Conservation (phyloP, 2,888 invertebrate species). For the Pammene aurita region DNA sequence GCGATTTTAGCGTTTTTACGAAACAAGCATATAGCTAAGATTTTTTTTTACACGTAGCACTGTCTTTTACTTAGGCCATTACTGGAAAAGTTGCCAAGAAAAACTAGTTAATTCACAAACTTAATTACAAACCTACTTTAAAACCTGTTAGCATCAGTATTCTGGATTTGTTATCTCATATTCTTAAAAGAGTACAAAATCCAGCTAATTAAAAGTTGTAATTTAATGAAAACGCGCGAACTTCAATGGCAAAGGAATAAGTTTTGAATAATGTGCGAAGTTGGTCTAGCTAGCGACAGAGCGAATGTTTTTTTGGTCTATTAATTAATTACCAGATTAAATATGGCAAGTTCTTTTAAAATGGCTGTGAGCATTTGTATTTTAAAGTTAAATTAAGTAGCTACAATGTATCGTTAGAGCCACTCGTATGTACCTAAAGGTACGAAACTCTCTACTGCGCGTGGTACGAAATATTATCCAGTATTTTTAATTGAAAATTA, state of each 20-base stretch:
- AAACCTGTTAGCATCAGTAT: conserved; percentile 26
- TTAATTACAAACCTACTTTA: conserved; percentile 24
- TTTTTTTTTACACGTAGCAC: neutral
- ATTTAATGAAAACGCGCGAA: conserved; percentile 33
- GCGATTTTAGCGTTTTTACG: too few relatives aligned
- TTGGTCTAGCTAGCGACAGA: conserved; percentile 25
- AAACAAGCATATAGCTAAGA: too few relatives aligned
- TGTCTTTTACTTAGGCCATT: neutral
- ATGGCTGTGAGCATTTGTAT: neutral
- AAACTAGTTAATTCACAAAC: neutral
- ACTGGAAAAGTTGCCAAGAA: neutral
- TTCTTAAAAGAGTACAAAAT: conserved; percentile 31
- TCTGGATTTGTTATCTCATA: conserved; percentile 22
- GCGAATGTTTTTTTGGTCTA: conserved; percentile 27
- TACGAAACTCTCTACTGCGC: too few relatives aligned
- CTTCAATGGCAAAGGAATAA: conserved; percentile 31
- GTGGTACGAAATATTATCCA: too few relatives aligned
- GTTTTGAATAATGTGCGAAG: conserved; percentile 37
- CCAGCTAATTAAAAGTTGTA: conserved; percentile 33
- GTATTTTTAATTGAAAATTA: too few relatives aligned
- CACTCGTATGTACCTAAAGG: too few relatives aligned
- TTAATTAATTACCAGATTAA: conserved; percentile 33
- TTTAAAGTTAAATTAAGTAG: too few relatives aligned
- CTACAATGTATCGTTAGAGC: too few relatives aligned
- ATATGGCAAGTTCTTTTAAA: neutral